Base-by-base conservation (phyloP, 2,888 invertebrate genomes). In the Parnassius apollo region DNA sequence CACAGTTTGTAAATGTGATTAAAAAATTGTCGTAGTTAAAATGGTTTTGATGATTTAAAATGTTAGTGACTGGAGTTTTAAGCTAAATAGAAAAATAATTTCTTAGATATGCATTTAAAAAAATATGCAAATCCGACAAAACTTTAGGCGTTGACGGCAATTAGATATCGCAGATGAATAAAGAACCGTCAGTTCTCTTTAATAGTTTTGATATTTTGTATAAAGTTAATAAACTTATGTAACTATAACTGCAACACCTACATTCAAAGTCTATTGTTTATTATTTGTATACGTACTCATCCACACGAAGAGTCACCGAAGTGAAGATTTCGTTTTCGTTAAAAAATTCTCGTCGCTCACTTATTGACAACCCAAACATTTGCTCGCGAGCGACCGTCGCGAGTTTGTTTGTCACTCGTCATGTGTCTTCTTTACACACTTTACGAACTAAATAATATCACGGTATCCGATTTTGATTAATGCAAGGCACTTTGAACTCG, bases 301-400 rank as follows among this genome's bases (percentile, higher is more conserved):
- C 66, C 68, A 62, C 48, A 66, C 66, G 66, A 63, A 57, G 67
- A 71, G 64, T 64, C 66, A 59, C 66, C 68, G 60, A 66, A 68
- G 35, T 59, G 55, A 25, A 46, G 69, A 64, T 74, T 72, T 70
- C 66, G 72, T 71, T 74, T 72, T 67, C 74, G 68, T 67, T 76
- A 77, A 76, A 76, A 73, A 57, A 60, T 51, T 62, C 67, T 68
- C 74, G 72, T 69, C 71, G 71, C 65, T 74, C 79, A 77, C 81
- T 79, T 84, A 77, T 84, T 85, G 82, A 84, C 82, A 80, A 69
- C 76, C 72, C 83, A 86, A 86, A 88, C 86, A 88, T 84, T 87
- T 79, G 78, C 73, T 71, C 71, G 72, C 74, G 72, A 72, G 71
- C 71, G 75, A 69, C 69, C 72, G 71, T 74, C 73, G 71, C 61